Percentiles rank a stretch among this genome's conserved stretches.
Conservation (phyloP, 2,113 vertebrate species). For the Apodemus sylvaticus region DNA sequence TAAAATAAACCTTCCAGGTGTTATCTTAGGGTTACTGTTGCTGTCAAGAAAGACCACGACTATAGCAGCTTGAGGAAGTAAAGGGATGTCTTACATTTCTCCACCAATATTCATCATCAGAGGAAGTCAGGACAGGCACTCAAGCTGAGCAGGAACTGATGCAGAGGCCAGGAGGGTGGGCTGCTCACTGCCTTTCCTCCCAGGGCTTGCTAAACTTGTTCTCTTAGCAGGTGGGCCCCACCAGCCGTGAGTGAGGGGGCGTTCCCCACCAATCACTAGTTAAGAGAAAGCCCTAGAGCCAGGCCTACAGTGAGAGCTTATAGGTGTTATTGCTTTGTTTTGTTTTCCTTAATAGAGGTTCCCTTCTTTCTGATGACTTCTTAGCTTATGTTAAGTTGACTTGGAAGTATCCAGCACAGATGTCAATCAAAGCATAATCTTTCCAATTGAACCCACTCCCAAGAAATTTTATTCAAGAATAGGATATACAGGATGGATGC, state of each 20-base stretch:
- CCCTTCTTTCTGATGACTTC: not conserved
- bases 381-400: not conserved
- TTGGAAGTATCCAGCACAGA: not conserved
- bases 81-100: too few relatives aligned
- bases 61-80: too few relatives aligned
- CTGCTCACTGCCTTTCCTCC: not conserved
- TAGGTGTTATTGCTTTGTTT: not conserved
- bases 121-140: too few relatives aligned
- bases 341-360: not conserved
- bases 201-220: not conserved
- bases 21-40: too few relatives aligned
- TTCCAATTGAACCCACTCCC: fast-evolving
- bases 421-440: not conserved
- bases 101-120: too few relatives aligned
- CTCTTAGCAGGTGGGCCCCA: not conserved
- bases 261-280: not conserved
- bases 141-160: not conserved
- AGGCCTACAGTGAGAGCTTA: not conserved
- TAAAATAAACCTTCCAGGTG: too few relatives aligned
- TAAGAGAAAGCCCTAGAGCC: not conserved
- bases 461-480: not conserved
- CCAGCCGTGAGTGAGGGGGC: not conserved
- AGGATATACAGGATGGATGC: not conserved
- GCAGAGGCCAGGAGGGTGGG: not conserved
- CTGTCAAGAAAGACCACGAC: too few relatives aligned